Percentiles rank a stretch among this genome's conserved stretches.
Conservation (phyloP, 1,140 invertebrate genomes). For the Drosophila lowei region DNA sequence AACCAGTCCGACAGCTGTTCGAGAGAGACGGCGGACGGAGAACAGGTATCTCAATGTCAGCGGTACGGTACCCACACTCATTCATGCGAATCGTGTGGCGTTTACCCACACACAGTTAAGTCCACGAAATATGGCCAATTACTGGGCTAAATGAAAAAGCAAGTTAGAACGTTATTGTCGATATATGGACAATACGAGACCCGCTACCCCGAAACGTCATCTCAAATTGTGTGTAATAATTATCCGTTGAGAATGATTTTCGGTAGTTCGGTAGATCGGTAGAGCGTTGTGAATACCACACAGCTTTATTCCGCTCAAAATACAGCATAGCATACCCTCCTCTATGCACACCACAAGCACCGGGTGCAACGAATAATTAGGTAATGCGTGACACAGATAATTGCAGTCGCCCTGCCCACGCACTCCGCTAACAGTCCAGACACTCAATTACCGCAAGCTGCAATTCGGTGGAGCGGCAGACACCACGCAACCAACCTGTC, state of each 20-base stretch:
- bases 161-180: too few relatives aligned
- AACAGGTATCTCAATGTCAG: constrained; percentile 60
- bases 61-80: constrained; percentile 55
- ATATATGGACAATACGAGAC: too few relatives aligned
- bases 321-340: too few relatives aligned
- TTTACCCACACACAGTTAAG: constrained; percentile 37
- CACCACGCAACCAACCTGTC: constrained; percentile 56
- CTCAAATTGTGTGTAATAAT: too few relatives aligned
- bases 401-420: constrained; percentile 40
- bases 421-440: constrained; percentile 17
- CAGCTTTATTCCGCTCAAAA: neutral
- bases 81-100: constrained; percentile 56
- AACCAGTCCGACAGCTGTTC: constrained; percentile 74
- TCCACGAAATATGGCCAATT: constrained; percentile 32
- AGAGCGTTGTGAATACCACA: too few relatives aligned
- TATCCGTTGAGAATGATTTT: too few relatives aligned
- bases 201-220: too few relatives aligned
- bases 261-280: too few relatives aligned
- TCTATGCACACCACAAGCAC: neutral
- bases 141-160: constrained; percentile 27
- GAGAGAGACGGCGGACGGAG: constrained; percentile 4
- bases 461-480: constrained; percentile 26
- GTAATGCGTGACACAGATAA: constrained; percentile 53
- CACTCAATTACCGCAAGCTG: constrained; percentile 28
- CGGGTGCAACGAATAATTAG: constrained; percentile 40